Evolutionary conservation across 1,140 invertebrate species (phyloP), one percentile per base, ranked within the genome.

Genomic region (Scaptomyza hsui): DNA sequence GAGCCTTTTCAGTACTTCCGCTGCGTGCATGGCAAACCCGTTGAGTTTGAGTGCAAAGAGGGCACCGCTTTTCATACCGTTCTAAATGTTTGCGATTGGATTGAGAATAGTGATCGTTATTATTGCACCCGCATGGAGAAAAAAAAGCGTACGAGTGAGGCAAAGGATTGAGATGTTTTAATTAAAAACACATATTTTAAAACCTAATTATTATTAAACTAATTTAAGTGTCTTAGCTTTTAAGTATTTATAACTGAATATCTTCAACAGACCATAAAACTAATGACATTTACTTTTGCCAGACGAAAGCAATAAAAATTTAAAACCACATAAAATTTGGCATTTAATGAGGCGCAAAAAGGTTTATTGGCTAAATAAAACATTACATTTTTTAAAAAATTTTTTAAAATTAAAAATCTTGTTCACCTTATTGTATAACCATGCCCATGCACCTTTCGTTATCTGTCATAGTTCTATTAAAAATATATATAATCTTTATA

Each of bases 41-140:
- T 95, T n/a, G 93, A 94, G 76, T 96, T 95, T 80, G 92, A 93
- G 15, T 97, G 96, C 79, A 93, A 94, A 67, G 92, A 93, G 1
- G 95, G 95, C 18, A 95, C 95, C 0, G 93, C 96, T n/a, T 97
- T 95, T 92, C 95, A 97, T 73, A 93, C 93, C 0, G 89, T 92
- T 12, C 93, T 92, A 24, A 93, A 94, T 59, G 93, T 95, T 13
- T 97, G 96, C 86, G 96, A 96, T 91, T 97, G 96, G 96, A 95
- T 95, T 4, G 93, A 94, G 35, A 95, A 95, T 78, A 94, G 94
- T 19, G 93, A 95, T 83, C 93, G 95, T 41, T 91, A 90, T 47
- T 91, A 91, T 37, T 91, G 90, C 49, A 90, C 82, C 9, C 75
- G 64, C 32, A 63, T 67, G 4, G 90, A 90, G 75, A 69, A 72